Conservation (phyloP, 2,888 invertebrate species). For the Ectemnius lituratus region DNA sequence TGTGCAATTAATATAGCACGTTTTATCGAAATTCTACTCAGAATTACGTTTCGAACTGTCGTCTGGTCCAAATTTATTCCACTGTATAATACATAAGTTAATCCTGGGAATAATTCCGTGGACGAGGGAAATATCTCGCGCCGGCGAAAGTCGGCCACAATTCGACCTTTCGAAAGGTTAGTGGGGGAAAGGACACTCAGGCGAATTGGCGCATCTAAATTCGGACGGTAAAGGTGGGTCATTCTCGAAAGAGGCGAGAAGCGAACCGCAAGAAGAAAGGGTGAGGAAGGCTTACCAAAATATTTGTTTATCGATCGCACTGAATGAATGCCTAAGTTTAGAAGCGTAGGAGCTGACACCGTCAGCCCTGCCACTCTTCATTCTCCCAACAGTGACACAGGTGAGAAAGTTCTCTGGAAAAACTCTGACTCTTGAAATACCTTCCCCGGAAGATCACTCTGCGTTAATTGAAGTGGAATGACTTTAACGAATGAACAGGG, state of each 20-base stretch:
- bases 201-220: background rate
- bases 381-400: conserved; percentile 28
- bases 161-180: conserved; percentile 2
- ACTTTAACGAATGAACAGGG: no score
- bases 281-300: conserved; percentile 30
- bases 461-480: no score
- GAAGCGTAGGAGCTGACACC: conserved; percentile 14
- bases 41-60: no score
- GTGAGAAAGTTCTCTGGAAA: background rate
- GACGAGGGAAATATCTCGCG: no score
- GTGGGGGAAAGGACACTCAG: background rate
- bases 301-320: conserved; percentile 44
- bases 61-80: no score
- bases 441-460: no score
- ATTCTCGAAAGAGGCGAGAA: conserved; percentile 16
- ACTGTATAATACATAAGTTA: no score
- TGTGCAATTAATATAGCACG: no score
- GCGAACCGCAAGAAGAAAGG: conserved; percentile 11
- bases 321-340: conserved; percentile 56
- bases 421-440: background rate
- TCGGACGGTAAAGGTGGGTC: background rate
- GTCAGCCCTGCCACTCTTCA: conserved; percentile 32
- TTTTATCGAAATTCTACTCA: no score
- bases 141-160: no score
- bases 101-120: no score